phyloP scores from a whole-genome alignment of 1,140 invertebrate genomes.

The Hypsibius dujardini region DNA sequence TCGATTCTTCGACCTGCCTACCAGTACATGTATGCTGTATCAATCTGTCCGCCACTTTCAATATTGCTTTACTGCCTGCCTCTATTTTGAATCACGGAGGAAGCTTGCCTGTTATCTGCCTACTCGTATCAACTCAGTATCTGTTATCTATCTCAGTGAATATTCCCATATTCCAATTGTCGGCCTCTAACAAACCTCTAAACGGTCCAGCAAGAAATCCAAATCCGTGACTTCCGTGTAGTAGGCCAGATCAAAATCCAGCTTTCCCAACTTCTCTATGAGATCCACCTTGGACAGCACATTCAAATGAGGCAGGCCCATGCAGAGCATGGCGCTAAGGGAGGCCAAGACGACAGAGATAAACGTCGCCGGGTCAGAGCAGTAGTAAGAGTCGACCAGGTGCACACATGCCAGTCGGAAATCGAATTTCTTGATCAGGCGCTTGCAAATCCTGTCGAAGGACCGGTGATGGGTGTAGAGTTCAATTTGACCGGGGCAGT shows the following conservation, averaged over 20 bases:
- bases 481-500: constrained; percentile 83
- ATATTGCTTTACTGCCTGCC: no score
- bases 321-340: constrained; percentile 74
- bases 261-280: constrained; percentile 56
- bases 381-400: constrained; percentile 89
- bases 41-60: no score
- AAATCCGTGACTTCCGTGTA: constrained; percentile 92
- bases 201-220: constrained; percentile 62
- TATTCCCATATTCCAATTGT: no score
- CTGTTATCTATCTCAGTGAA: no score
- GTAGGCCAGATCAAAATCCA: constrained; percentile 78
- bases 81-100: no score
- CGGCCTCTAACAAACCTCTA: constrained; percentile 38
- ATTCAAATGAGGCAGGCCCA: constrained; percentile 85
- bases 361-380: constrained; percentile 74
- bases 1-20: no score
- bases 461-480: constrained; percentile 85
- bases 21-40: no score
- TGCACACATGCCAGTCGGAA: constrained; percentile 71
- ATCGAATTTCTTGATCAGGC: constrained; percentile 43
- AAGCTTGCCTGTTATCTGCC: no score
- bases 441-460: constrained; percentile 54
- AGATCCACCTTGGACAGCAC: constrained; percentile 88
- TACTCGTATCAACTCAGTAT: no score
- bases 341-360: constrained; percentile 74